Evolutionary conservation across 2,113 vertebrate species (phyloP).

Genomic region (Thalassoma bifasciatum): DNA sequence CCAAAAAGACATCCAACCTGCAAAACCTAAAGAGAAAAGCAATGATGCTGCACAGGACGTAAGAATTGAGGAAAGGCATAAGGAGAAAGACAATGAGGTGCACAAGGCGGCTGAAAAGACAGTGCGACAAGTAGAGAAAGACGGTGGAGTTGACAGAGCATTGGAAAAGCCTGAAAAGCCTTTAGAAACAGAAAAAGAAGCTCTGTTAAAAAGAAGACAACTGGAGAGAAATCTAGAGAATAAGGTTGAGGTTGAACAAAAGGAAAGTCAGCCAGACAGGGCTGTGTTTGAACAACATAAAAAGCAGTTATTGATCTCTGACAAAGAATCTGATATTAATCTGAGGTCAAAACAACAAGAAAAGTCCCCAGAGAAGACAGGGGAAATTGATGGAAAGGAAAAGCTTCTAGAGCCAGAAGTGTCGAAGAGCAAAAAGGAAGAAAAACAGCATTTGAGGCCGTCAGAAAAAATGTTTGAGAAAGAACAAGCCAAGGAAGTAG

Average conservation of each 20-base stretch:
- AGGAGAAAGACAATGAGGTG: constrained; percentile 23
- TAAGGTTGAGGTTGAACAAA: constrained; percentile 8
- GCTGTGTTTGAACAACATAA: constrained; percentile 33
- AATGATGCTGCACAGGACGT: constrained; percentile 15
- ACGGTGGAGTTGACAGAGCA: background rate
- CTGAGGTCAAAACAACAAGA: constrained; percentile 16
- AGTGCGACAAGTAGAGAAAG: constrained; percentile 17
- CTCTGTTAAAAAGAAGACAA: constrained; percentile 20
- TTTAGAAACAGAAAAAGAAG: constrained; percentile 27
- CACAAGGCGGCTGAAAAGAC: constrained; percentile 13
- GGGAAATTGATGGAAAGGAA: constrained; percentile 16
- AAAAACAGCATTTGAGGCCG: constrained; percentile 26
- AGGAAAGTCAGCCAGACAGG: constrained; percentile 26
- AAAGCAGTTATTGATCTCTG: background rate
- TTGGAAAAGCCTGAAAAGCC: background rate
- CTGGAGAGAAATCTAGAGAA: constrained; percentile 3
- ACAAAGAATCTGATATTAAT: constrained; percentile 12
- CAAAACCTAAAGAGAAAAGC: constrained; percentile 17
- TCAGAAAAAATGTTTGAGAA: constrained; percentile 6
- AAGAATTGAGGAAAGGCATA: constrained; percentile 20
- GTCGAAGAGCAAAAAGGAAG: constrained; percentile 27
- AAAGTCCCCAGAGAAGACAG: constrained; percentile 22
- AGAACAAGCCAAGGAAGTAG: constrained; percentile 13
- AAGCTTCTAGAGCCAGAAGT: background rate
- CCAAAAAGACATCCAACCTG: constrained; percentile 21